A percentile compares a stretch with the other conserved stretches of the same genome.
phyloP scores from a whole-genome alignment of 2,113 vertebrate species.

The Scartelaos histophorus region DNA sequence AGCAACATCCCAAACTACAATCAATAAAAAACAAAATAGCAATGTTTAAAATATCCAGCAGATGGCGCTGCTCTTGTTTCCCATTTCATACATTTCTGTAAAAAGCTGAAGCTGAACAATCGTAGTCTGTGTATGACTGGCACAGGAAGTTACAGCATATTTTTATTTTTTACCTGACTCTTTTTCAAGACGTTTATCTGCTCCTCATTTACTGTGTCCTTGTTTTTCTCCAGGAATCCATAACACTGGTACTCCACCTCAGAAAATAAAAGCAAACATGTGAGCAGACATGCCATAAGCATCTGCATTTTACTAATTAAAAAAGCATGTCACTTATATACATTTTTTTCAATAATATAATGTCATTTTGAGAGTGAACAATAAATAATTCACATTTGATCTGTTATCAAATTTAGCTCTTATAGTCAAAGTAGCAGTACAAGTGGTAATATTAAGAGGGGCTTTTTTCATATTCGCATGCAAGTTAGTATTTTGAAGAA shows the following conservation, averaged over 20 bases:
- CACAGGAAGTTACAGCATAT: constrained; percentile 21
- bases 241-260: constrained; percentile 97
- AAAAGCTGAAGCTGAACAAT: constrained; percentile 55
- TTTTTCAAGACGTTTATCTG: constrained; percentile 93
- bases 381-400: no score
- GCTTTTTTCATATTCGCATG: no score
- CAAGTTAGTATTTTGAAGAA: no score
- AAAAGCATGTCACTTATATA: background rate
- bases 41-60: constrained; percentile 43
- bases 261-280: constrained; percentile 20
- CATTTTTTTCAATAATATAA: background rate
- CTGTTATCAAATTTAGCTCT: no score
- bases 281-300: background rate
- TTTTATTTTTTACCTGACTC: constrained; percentile 86
- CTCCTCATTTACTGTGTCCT: constrained; percentile 96
- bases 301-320: background rate
- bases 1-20: constrained; percentile 87
- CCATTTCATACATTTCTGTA: background rate
- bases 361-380: background rate
- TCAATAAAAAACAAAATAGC: background rate
- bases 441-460: no score
- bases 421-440: no score
- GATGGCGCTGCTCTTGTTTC: constrained; percentile 55
- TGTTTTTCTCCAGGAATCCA: constrained; percentile 98
- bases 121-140: constrained; percentile 42